Percentiles rank a stretch among this genome's conserved stretches.
Evolutionary conservation across 2,797 vertebrate species (phyloP).

Genomic region (Schizopygopsis malacanthus): DNA sequence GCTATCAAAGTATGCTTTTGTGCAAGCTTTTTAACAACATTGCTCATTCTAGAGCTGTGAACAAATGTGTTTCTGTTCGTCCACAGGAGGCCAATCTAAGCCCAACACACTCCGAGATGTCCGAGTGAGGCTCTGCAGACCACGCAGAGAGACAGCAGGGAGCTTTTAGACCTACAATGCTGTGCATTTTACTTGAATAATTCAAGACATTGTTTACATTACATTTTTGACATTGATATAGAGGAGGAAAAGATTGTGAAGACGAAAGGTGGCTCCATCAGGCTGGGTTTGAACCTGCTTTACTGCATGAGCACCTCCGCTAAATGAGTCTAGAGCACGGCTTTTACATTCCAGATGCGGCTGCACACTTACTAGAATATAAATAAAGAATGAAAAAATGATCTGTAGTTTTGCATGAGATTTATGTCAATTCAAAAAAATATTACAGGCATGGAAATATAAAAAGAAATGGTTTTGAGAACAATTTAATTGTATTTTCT

Average conservation of each 20-base stretch:
- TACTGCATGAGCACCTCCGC: slow-evolving; percentile 15
- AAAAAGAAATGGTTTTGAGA: neutral
- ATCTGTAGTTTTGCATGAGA: slow-evolving; percentile 8
- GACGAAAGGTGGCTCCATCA: too few species aligned
- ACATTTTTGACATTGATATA: neutral
- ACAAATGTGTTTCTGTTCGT: neutral
- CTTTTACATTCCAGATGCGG: neutral
- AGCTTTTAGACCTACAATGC: neutral
- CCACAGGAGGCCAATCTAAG: slow-evolving; percentile 44
- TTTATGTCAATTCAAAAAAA: neutral
- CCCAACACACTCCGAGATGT: neutral
- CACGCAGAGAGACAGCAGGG: neutral
- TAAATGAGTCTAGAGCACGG: neutral
- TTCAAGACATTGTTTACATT: neutral
- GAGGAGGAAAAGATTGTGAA: neutral
- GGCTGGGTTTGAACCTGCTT: neutral
- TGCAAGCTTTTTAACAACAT: too few species aligned
- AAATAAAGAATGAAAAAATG: neutral
- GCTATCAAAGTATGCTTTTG: too few species aligned
- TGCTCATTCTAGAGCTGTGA: neutral
- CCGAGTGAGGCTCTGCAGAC: neutral
- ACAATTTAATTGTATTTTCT: neutral
- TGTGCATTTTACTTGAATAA: neutral
- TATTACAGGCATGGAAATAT: neutral
- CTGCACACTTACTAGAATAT: neutral